Conservation (phyloP, 2,797 vertebrate genomes). For the Octomys mimax region DNA sequence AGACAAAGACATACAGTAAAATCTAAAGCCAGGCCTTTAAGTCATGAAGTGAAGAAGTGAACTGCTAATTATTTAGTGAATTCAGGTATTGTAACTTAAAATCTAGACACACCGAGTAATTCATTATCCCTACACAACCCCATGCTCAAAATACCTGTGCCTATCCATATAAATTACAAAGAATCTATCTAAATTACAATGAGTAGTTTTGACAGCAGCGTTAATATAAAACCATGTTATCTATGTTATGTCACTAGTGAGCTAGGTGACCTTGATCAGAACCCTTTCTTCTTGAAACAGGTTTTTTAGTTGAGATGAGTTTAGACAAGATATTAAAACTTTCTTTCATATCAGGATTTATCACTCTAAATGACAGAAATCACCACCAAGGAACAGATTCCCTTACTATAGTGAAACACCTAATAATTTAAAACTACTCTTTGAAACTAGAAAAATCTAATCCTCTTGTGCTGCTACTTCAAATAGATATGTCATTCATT, state of each 20-base stretch:
- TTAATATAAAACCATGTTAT: background rate
- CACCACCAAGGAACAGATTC: background rate
- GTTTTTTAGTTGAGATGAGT: background rate
- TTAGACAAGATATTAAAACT: background rate
- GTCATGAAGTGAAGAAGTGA: background rate
- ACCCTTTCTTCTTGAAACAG: background rate
- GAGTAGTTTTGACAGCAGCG: background rate
- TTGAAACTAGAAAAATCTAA: background rate
- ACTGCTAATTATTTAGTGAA: background rate
- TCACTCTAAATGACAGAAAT: background rate
- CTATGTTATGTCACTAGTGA: background rate
- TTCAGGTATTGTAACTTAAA: background rate
- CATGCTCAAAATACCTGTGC: background rate
- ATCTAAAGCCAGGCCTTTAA: background rate
- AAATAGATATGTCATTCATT: background rate
- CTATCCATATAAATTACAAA: background rate
- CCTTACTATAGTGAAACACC: slow-evolving; percentile 17
- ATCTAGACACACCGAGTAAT: background rate
- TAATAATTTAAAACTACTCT: slow-evolving; percentile 1
- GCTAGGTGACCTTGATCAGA: background rate
- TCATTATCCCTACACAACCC: background rate
- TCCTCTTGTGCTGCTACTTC: background rate
- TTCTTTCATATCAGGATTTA: background rate
- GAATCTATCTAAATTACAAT: background rate
- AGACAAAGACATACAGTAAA: slow-evolving; percentile 25